Conservation (phyloP, 2,888 invertebrate species). For the Holacanthella duospinosa region DNA sequence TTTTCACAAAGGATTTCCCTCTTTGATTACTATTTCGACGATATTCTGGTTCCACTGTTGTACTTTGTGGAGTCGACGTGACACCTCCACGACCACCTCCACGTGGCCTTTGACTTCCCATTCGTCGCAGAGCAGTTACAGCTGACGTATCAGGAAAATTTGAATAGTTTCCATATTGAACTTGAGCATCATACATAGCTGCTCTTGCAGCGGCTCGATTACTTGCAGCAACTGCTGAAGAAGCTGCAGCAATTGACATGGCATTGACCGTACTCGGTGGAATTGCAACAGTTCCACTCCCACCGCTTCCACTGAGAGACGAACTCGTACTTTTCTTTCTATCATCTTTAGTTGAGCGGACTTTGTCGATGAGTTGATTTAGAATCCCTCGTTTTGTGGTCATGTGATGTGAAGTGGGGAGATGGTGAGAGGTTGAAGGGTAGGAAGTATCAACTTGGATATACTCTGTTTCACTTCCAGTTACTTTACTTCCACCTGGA, state of each 20-base stretch:
- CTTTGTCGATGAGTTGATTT: slow-evolving; percentile 51
- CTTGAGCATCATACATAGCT: slow-evolving; percentile 36
- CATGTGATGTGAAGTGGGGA: slow-evolving; percentile 8
- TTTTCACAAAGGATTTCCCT: slow-evolving; percentile 37
- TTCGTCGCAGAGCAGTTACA: slow-evolving; percentile 25
- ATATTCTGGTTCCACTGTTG: not conserved
- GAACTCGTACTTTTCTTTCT: slow-evolving; percentile 33
- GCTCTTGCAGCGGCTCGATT: slow-evolving; percentile 19
- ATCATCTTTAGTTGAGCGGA: slow-evolving; percentile 39
- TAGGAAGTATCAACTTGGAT: slow-evolving; percentile 36
- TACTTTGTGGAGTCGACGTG: not conserved
- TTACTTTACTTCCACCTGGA: not conserved
- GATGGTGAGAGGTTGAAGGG: slow-evolving; percentile 8
- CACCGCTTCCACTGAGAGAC: slow-evolving; percentile 23
- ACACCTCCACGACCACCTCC: not conserved
- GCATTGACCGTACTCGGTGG: not conserved
- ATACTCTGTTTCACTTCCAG: slow-evolving; percentile 29
- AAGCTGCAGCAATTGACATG: not conserved
- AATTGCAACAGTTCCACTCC: slow-evolving; percentile 23
- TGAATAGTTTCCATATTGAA: slow-evolving; percentile 30
- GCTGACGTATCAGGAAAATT: slow-evolving; percentile 33
- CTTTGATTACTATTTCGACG: slow-evolving; percentile 31
- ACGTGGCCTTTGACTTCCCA: slow-evolving; percentile 16
- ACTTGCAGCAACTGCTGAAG: slow-evolving; percentile 20
- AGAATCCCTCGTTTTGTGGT: slow-evolving; percentile 43